Evolutionary conservation across 2,797 vertebrate species (phyloP).

Genomic region (Mycteria americana): DNA sequence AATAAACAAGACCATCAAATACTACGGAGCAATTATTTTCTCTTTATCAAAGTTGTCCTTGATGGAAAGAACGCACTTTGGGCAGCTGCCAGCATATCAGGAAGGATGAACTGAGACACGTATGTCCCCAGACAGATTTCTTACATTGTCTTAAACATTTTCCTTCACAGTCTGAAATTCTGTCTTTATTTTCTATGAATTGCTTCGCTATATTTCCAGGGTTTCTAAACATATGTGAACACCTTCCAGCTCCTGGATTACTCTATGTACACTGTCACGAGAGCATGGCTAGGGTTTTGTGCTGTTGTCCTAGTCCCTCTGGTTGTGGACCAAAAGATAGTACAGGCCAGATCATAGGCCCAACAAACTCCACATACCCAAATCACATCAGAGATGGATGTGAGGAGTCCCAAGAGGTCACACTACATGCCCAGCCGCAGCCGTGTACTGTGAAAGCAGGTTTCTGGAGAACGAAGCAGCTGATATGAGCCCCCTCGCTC

Average conservation of each 20-base stretch:
- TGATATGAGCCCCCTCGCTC: rapidly evolving
- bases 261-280: background rate
- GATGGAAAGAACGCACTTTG: background rate
- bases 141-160: background rate
- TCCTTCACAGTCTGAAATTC: background rate
- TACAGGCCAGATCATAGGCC: background rate
- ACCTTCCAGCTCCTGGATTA: background rate
- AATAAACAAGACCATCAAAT: background rate
- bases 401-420: background rate
- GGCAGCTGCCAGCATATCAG: background rate
- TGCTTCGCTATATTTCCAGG: background rate
- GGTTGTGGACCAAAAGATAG: background rate
- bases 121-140: background rate
- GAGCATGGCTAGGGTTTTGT: background rate
- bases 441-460: rapidly evolving
- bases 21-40: background rate
- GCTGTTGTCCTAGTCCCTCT: background rate
- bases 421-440: background rate
- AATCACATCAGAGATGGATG: rapidly evolving
- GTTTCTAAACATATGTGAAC: background rate
- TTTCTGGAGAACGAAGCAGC: background rate
- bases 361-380: background rate
- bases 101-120: background rate
- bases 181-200: background rate
- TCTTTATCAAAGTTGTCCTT: background rate